Evolutionary conservation across 2,888 invertebrate species (phyloP).

Genomic region (Melanophora roralis): DNA sequence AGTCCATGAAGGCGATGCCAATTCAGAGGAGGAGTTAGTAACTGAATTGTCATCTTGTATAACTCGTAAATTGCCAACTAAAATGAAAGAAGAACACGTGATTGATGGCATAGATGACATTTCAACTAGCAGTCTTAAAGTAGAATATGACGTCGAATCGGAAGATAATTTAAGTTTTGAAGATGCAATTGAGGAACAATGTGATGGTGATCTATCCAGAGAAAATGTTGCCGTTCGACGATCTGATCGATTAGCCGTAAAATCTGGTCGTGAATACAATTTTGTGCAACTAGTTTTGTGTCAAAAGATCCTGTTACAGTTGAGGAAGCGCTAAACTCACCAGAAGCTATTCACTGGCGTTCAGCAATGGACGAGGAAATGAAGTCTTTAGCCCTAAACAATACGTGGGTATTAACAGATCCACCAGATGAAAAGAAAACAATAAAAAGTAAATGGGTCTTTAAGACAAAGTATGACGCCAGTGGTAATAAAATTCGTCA

Average conservation of each 20-base stretch:
- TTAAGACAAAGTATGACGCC: conserved; percentile 9
- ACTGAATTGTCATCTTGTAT: conserved; percentile 9
- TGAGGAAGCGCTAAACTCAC: background rate
- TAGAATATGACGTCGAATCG: background rate
- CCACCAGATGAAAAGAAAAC: background rate
- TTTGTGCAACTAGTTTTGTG: conserved; percentile 11
- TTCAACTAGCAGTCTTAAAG: conserved; percentile 7
- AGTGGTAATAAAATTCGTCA: background rate
- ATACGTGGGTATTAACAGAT: background rate
- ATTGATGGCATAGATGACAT: background rate
- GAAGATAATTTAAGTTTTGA: conserved; percentile 10
- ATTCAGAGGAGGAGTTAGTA: conserved; percentile 13
- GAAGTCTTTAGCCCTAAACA: background rate
- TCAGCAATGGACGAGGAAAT: background rate
- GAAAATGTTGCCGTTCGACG: background rate
- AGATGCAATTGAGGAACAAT: too few species aligned
- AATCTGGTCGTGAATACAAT: conserved; percentile 1
- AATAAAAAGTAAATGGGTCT: conserved; percentile 22
- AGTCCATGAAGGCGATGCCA: conserved; percentile 21
- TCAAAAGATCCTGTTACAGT: background rate
- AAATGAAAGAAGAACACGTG: background rate
- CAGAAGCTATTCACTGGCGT: background rate
- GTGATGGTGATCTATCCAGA: too few species aligned
- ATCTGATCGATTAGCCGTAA: conserved; percentile 20
- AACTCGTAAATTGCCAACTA: background rate